Evolutionary conservation across 2,113 vertebrate genomes (phyloP).

Genomic region (Hypomesus transpacificus): DNA sequence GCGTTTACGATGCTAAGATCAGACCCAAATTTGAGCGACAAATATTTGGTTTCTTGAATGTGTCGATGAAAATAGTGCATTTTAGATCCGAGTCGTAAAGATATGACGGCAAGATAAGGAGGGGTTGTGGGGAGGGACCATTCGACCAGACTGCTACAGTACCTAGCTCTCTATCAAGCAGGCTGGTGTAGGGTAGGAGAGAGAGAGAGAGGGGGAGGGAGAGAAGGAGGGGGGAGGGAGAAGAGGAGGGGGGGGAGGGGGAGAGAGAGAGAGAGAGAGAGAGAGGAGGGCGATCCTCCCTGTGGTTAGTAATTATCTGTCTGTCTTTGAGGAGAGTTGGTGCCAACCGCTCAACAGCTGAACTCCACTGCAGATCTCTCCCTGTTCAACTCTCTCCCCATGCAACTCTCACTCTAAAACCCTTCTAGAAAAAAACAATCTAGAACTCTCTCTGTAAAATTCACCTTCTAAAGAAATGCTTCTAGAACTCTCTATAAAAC

Average conservation of each 20-base stretch:
- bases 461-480: too few relatives aligned
- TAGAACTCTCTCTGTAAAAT: too few relatives aligned
- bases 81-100: too few relatives aligned
- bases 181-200: background rate
- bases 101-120: too few relatives aligned
- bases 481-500: too few relatives aligned
- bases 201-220: background rate
- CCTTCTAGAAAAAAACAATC: too few relatives aligned
- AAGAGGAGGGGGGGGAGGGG: conserved; percentile 35
- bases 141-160: background rate
- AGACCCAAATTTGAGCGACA: too few relatives aligned
- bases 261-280: conserved; percentile 49
- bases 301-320: conserved; percentile 59
- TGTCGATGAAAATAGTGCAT: too few relatives aligned
- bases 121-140: background rate
- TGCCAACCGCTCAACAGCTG: conserved; percentile 52
- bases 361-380: conserved; percentile 15
- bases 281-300: conserved; percentile 49
- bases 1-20: background rate
- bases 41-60: too few relatives aligned
- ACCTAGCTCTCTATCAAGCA: too few relatives aligned
- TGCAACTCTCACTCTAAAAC: too few relatives aligned
- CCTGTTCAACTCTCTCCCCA: too few relatives aligned
- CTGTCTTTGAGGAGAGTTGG: conserved; percentile 27
- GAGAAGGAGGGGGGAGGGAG: conserved; percentile 20